phyloP scores from a whole-genome alignment of 2,888 invertebrate genomes.

The Pharmacophagus antenor region DNA sequence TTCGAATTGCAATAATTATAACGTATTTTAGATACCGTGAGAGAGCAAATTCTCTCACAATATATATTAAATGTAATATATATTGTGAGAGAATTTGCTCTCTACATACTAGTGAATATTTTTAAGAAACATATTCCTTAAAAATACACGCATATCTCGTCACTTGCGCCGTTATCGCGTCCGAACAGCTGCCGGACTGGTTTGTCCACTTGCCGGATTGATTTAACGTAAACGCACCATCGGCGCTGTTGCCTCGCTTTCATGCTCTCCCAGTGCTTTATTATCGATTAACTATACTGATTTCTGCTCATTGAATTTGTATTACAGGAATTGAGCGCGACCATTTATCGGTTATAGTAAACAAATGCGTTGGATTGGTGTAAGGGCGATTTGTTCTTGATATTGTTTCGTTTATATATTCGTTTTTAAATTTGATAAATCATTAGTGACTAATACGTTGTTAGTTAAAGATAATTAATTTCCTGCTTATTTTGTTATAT shows the following conservation, averaged over 20 bases:
- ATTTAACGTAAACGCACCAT: slow-evolving; percentile 76
- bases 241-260: slow-evolving; percentile 56
- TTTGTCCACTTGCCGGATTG: slow-evolving; percentile 79
- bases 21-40: too few species aligned
- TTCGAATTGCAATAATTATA: too few species aligned
- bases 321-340: slow-evolving; percentile 7
- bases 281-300: slow-evolving; percentile 57
- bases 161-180: slow-evolving; percentile 60
- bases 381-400: slow-evolving; percentile 2
- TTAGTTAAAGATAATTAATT: background rate
- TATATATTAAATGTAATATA: too few species aligned
- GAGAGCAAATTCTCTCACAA: too few species aligned
- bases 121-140: slow-evolving; percentile 6
- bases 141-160: slow-evolving; percentile 36
- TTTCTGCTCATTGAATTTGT: slow-evolving; percentile 25
- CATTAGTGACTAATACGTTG: background rate
- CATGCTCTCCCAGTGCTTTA: slow-evolving; percentile 60
- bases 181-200: slow-evolving; percentile 78
- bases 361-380: slow-evolving; percentile 7
- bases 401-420: background rate
- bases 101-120: background rate
- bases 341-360: slow-evolving; percentile 20
- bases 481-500: background rate
- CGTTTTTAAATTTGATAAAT: background rate
- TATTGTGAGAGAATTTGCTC: too few species aligned